Evolutionary conservation across 1,140 invertebrate genomes (phyloP), one percentile per base, ranked within the genome.

Genomic region (Drosophila tristis): DNA sequence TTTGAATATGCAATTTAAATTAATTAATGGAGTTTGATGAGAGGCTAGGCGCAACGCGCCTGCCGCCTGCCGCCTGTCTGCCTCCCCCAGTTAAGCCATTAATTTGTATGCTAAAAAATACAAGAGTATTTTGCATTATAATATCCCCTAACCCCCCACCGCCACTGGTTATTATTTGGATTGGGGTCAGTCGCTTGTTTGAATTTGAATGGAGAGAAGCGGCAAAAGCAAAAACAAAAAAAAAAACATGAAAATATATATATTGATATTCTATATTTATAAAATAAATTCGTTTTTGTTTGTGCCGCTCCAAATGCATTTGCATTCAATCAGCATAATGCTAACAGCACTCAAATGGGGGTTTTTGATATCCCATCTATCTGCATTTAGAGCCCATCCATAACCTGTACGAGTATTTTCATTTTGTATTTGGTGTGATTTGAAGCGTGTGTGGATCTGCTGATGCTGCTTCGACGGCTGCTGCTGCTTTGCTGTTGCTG

Each of bases 261-360:
- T 56, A 64, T 80, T 39, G 35, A 39, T 13, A 39, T 56, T 78
- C 53, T 64, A 49, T 53, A 68, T 78, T 85, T 85, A 64, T 77
- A 87, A 71, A 59, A 60, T 64, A 42, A 39, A 39, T 13, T 39
- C 35, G 4, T 39, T 39, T 39, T 39, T 39, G 35, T 39, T 39
- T 39, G 35, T 78, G 57, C 60, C 78, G 81, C 82, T 81, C 74
- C 57, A 81, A 87, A 82, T 87, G 59, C 66, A 86, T 86, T 86
- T 86, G 74, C 78, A 76, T 86, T 87, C 82, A 86, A 86, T 86
- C 74, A 75, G 62, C 78, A 68, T 79, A 68, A 74, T 62, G 54
- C 65, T 42, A 31, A 50, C 1, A 50, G 64, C 48, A 57, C 58
- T 35, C 16, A 9, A 59, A 66, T 57, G 35, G 51, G 20, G 39